Base-by-base conservation (phyloP, 1,140 invertebrate species). In the Condylostylus longicornis region DNA sequence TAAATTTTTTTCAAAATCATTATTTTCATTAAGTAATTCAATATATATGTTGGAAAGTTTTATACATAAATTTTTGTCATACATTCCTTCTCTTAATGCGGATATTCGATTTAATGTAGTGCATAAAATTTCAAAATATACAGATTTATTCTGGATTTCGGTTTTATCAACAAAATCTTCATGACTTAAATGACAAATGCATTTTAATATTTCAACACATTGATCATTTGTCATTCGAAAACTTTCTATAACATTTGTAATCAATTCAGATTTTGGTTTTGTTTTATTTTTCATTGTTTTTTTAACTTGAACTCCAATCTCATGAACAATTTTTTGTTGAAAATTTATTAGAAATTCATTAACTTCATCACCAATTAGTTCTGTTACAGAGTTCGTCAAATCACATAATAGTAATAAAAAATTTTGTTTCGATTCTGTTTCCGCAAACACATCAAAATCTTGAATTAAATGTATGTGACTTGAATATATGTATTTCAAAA, bases 1-100 rank as follows among this genome's bases (percentile, higher is more conserved):
- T 28, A 70, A 48, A 42, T 65, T 66, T 5, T 59, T 48, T 17
- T 61, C 56, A 14, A 55, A n/a, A n/a, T 17, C 20, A 1, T 22
- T 22, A 38, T 29, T 32, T 46, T 40, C 2, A 45, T 42, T 18
- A 33, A 41, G 33, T 36, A 48, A 43, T 21, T 46, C n/a, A 17
- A 13, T 18, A 38, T 41, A 60, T 44, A 40, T 40, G 42, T 23
- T 6, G 6, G 1, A 39, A 13, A 62, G 33, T 9, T 46, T 36
- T 5, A 31, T 30, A 0, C 59, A 33, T 20, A 47, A 30, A 12
- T 48, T 22, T 0, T 37, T 35, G 33, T 47, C 48, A n/a, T 57
- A 44, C 1, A 54, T 22, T 9, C 47, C 33, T 23, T 50, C 34
- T 19, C 44, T 42, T 3, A 59, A 27, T 7, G 35, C 18, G 0